These are phyloP conservation scores for Megalurothrips usitatus DNA, from an alignment of 2,888 invertebrate species.

Conservation along the genomic window DNA sequence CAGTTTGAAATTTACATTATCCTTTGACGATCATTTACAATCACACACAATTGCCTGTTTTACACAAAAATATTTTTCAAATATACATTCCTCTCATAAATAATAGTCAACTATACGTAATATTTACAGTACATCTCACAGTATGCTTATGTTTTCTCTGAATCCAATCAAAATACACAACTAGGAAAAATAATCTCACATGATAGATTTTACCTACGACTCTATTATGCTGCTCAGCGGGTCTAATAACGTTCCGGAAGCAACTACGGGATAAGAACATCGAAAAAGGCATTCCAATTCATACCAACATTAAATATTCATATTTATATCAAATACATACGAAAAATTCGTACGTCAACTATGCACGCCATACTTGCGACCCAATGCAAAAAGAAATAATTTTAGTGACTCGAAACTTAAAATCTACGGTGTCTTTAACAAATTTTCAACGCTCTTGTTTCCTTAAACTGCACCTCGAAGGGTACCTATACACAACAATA, in stretches of 20 bases:
- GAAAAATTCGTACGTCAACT: neutral
- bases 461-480: neutral
- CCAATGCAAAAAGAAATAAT: constrained; percentile 23
- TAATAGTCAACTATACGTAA: neutral
- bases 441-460: neutral
- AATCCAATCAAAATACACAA: constrained; percentile 8
- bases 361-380: constrained; percentile 24
- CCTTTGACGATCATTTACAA: neutral
- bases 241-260: neutral
- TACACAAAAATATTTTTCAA: constrained; percentile 23
- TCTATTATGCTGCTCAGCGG: constrained; percentile 11
- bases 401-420: constrained; percentile 18
- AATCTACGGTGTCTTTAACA: neutral
- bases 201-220: constrained; percentile 14
- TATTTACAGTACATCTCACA: constrained; percentile 23
- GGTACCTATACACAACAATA: constrained; percentile 23
- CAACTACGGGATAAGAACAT: constrained; percentile 14
- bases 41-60: constrained; percentile 19
- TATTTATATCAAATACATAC: constrained; percentile 6
- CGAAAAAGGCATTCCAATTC: neutral
- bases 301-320: constrained; percentile 5
- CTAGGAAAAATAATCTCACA: constrained; percentile 25
- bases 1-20: neutral
- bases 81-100: constrained; percentile 18
- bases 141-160: constrained; percentile 13